phyloP scores from a whole-genome alignment of 2,888 invertebrate genomes.

The Hydriomena furcata region DNA sequence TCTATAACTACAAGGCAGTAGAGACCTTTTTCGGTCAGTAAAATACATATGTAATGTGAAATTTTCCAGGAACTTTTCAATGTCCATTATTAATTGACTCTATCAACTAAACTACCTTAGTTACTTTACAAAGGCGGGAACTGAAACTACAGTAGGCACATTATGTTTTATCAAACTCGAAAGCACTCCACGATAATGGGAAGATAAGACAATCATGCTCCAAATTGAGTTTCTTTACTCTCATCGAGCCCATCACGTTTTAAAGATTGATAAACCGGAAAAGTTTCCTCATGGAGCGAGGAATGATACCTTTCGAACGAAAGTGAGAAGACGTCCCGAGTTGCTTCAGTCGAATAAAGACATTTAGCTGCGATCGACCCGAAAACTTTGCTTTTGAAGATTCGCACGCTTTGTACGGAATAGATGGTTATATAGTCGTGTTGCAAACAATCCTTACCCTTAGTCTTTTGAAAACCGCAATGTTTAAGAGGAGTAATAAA shows the following conservation, averaged over 20 bases:
- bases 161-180: conserved; percentile 1
- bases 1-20: too few relatives aligned
- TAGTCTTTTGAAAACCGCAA: too few relatives aligned
- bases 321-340: conserved; percentile 39
- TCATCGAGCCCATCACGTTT: conserved; percentile 35
- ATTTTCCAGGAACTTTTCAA: too few relatives aligned
- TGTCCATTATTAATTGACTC: too few relatives aligned
- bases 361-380: conserved; percentile 43
- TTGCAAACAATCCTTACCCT: too few relatives aligned
- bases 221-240: conserved; percentile 15
- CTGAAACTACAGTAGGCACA: too few relatives aligned
- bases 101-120: too few relatives aligned
- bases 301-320: conserved; percentile 52
- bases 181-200: conserved; percentile 3
- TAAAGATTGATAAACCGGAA: conserved; percentile 51
- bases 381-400: conserved; percentile 39
- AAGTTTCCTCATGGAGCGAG: conserved; percentile 48
- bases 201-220: conserved; percentile 16
- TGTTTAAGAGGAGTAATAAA: too few relatives aligned
- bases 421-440: too few relatives aligned
- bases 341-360: conserved; percentile 54
- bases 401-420: conserved; percentile 21
- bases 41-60: too few relatives aligned
- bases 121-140: too few relatives aligned
- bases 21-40: too few relatives aligned